Evolutionary conservation across 1,140 invertebrate species (phyloP).

Genomic region (Acromyrmex heyeri): DNA sequence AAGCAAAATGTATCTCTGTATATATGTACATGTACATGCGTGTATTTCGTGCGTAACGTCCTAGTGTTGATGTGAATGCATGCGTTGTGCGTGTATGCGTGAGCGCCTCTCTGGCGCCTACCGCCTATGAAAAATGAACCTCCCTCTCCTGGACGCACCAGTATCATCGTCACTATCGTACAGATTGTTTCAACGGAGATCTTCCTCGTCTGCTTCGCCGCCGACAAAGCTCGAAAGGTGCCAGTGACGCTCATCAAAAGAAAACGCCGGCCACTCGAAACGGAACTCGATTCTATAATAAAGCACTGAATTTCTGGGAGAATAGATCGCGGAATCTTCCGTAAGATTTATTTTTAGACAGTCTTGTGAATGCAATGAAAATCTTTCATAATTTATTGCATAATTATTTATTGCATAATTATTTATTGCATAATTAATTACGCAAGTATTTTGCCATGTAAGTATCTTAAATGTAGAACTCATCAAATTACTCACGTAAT

Average conservation of each 20-base stretch:
- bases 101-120: conserved; percentile 83
- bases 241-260: conserved; percentile 55
- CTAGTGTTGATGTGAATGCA: conserved; percentile 44
- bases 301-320: background rate
- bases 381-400: conserved; percentile 7
- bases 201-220: conserved; percentile 29
- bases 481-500: background rate
- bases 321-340: background rate
- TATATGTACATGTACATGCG: background rate
- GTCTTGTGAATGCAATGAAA: background rate
- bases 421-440: background rate
- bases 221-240: conserved; percentile 53
- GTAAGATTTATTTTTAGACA: background rate
- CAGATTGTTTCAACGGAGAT: conserved; percentile 68
- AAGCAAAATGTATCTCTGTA: conserved; percentile 57
- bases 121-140: conserved; percentile 83
- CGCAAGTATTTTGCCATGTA: background rate
- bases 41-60: conserved; percentile 18
- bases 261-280: conserved; percentile 44
- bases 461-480: background rate
- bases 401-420: background rate
- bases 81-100: conserved; percentile 61
- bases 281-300: background rate
- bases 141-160: conserved; percentile 75
- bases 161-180: conserved; percentile 67